Conservation (phyloP, 2,113 vertebrate genomes). For the human region DNA sequence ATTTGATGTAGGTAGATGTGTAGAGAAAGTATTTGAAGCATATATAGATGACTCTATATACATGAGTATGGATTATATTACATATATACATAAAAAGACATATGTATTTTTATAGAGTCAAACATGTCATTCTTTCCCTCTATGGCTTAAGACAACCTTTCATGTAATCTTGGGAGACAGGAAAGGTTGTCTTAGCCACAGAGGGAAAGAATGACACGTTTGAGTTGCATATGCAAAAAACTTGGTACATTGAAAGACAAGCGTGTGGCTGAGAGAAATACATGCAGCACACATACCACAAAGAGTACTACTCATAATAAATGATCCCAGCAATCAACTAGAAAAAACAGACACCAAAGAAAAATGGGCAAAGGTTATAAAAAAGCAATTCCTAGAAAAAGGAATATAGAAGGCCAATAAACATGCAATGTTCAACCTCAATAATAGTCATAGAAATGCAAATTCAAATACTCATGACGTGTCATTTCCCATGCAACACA, state of each 20-base stretch:
- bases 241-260: neutral
- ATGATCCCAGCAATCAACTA: neutral
- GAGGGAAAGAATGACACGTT: neutral
- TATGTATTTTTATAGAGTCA: neutral
- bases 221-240: neutral
- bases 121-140: neutral
- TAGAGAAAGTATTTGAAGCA: neutral
- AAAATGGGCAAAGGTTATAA: neutral
- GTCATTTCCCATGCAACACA: neutral
- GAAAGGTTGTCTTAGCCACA: neutral
- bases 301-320: neutral
- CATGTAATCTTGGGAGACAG: neutral
- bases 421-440: neutral
- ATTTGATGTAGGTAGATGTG: neutral
- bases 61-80: neutral
- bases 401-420: neutral
- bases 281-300: neutral
- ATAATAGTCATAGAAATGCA: neutral
- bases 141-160: neutral
- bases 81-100: neutral
- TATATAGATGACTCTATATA: neutral
- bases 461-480: neutral
- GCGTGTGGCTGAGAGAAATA: neutral
- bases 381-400: neutral
- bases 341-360: slow-evolving; percentile 5